Base-by-base conservation (phyloP, 2,888 invertebrate species). In the Idaea biselata region DNA sequence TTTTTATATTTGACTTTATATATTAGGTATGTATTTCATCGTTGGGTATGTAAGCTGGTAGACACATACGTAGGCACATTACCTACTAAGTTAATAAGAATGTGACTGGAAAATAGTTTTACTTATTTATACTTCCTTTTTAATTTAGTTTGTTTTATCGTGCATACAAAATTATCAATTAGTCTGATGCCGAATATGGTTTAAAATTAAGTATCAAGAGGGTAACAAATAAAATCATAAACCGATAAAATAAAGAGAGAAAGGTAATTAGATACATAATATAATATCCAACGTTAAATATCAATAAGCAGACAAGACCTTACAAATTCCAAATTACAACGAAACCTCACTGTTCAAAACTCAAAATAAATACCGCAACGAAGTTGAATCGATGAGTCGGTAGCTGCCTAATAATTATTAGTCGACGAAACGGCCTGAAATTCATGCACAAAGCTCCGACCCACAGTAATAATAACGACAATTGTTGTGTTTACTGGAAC, bases 401-500 rank as follows among this genome's bases (percentile, higher is more conserved):
- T 74, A 81, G 80, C 84, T 79, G 86, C 84, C 88, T 91, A 90
- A 91, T 91, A 89, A 91, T 91, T 88, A 92, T 90, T 89, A 91
- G 88, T 88, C 87, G 85, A 77, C 44, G 44, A 44, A 14, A 44
- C 89, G 89, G 89, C 88, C 91, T 91, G 92, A 91, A 91, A 91
- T 91, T 91, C 91, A 90, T 89, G 91, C 91, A 91, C 91, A 91
- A 91, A 92, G 91, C 90, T 84, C 86, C 88, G 91, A 86, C 87
- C 92, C 91, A 85, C 91, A 91, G 89, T 87, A 90, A 92, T 92
- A 92, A 92, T 92, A 92, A 92, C 90, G 90, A 88, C 91, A 90
- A 91, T 91, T 92, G 92, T 92, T 92, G 91, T 91, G 92, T 91
- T 92, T 91, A 91, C 88, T 91, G 91, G 88, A 88, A 91, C 92